Percentiles rank a stretch among this genome's conserved stretches.
These are phyloP conservation scores for Bombus waltoni DNA, from an alignment of 1,140 invertebrate species.

Conservation along the genomic window DNA sequence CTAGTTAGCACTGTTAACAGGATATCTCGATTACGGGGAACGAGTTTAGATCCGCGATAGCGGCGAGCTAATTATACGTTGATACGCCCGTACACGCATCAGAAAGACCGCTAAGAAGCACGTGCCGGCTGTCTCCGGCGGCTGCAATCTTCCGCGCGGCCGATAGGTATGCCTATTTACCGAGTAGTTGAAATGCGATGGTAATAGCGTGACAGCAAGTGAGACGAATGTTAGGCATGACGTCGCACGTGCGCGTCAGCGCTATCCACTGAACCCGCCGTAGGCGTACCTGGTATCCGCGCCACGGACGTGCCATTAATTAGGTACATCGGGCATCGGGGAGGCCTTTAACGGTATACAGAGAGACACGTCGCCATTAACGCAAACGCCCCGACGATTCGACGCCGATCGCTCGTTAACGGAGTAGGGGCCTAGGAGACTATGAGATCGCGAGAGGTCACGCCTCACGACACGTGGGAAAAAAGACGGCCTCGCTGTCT, in stretches of 20 bases:
- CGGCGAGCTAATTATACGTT: constrained; percentile 61
- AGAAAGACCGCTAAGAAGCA: constrained; percentile 19
- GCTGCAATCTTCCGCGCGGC: constrained; percentile 16
- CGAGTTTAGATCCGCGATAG: constrained; percentile 41
- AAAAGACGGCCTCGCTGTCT: constrained; percentile 33
- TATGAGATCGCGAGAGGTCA: constrained; percentile 51
- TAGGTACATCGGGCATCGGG: constrained; percentile 65
- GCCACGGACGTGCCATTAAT: constrained; percentile 66
- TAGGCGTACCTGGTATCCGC: constrained; percentile 49
- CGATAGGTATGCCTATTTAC: constrained; percentile 49
- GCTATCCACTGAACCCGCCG: constrained; percentile 45
- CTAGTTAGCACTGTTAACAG: background rate
- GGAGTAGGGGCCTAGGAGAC: constrained; percentile 19
- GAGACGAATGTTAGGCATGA: constrained; percentile 67
- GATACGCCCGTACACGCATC: constrained; percentile 24
- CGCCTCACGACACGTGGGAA: constrained; percentile 40
- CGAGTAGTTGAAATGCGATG: constrained; percentile 59
- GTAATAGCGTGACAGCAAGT: constrained; percentile 64
- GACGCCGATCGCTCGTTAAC: constrained; percentile 61
- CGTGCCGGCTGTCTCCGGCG: constrained; percentile 57
- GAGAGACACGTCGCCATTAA: constrained; percentile 66
- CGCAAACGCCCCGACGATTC: constrained; percentile 64
- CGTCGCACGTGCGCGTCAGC: constrained; percentile 50
- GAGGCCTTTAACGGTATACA: constrained; percentile 71
- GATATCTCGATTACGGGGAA: constrained; percentile 56